Evolutionary conservation across 2,888 invertebrate genomes (phyloP).

Genomic region (Ochropacha duplaris): DNA sequence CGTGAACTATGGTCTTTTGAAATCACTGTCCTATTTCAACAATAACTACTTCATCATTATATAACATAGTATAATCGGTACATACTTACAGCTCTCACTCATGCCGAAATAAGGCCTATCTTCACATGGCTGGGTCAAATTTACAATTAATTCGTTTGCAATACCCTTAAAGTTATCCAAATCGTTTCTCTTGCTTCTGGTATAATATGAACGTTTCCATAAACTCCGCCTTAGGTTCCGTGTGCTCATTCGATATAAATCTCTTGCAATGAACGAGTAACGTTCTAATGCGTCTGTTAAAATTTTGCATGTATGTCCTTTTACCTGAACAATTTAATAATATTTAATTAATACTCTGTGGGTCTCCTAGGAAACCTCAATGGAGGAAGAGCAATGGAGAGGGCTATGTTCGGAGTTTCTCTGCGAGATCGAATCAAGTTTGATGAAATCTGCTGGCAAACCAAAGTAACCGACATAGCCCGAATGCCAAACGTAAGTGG

Average conservation of each 20-base stretch:
- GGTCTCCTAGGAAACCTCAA: no score
- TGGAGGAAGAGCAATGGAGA: no score
- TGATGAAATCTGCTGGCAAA: no score
- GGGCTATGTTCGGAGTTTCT: no score
- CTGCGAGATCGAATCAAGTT: no score
- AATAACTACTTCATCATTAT: no score
- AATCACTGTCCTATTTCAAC: no score
- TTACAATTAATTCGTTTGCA: conserved; percentile 78
- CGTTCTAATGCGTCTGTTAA: conserved; percentile 16
- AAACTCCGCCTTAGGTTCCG: not conserved
- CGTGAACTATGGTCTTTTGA: no score
- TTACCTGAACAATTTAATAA: conserved; percentile 8
- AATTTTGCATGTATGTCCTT: conserved; percentile 12
- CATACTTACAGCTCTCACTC: conserved; percentile 90
- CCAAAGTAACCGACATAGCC: no score
- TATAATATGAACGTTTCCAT: not conserved
- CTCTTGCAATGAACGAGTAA: conserved; percentile 13
- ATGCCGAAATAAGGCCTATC: conserved; percentile 86
- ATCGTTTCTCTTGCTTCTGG: not conserved
- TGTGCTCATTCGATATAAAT: not conserved
- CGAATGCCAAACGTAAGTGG: no score
- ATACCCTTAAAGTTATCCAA: conserved; percentile 23
- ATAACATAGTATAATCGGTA: not conserved
- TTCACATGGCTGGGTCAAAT: conserved; percentile 84
- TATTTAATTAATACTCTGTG: no score